Conservation (phyloP, 2,113 vertebrate genomes). For the Dicrurus megarhynchus region DNA sequence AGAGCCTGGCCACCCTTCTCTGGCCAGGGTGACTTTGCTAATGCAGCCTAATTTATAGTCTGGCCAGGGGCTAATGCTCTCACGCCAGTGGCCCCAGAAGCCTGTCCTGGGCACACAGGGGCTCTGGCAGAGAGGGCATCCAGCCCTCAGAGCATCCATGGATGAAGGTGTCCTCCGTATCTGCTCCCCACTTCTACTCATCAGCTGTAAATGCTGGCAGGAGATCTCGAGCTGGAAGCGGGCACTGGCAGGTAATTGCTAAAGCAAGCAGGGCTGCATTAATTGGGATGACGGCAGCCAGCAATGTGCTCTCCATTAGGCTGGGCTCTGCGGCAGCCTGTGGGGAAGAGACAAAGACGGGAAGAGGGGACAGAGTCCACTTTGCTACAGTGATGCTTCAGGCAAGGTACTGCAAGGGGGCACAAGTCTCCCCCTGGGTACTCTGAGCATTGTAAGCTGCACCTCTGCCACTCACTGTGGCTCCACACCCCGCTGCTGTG, state of each 20-base stretch:
- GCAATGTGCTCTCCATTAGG: neutral
- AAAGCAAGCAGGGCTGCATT: constrained; percentile 46
- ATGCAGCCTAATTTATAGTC: neutral
- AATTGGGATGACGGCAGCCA: constrained; percentile 32
- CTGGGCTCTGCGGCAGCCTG: constrained; percentile 1
- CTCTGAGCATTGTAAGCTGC: neutral
- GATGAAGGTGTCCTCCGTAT: neutral
- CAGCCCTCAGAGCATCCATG: neutral
- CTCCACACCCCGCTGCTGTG: rapidly evolving
- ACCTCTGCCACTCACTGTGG: neutral
- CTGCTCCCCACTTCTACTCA: neutral
- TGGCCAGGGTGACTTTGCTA: neutral
- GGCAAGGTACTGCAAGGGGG: neutral
- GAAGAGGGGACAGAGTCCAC: neutral
- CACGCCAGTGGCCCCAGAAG: neutral
- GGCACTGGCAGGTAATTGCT: constrained; percentile 47
- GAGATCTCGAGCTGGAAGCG: neutral
- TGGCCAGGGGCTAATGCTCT: neutral
- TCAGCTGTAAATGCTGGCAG: constrained; percentile 6
- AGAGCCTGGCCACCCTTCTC: neutral
- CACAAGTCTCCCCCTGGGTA: neutral
- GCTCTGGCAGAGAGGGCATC: neutral
- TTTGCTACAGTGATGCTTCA: neutral
- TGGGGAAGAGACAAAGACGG: neutral
- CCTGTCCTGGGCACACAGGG: rapidly evolving